Conservation (phyloP, 2,888 invertebrate genomes). For the Ophioninae sp. region DNA sequence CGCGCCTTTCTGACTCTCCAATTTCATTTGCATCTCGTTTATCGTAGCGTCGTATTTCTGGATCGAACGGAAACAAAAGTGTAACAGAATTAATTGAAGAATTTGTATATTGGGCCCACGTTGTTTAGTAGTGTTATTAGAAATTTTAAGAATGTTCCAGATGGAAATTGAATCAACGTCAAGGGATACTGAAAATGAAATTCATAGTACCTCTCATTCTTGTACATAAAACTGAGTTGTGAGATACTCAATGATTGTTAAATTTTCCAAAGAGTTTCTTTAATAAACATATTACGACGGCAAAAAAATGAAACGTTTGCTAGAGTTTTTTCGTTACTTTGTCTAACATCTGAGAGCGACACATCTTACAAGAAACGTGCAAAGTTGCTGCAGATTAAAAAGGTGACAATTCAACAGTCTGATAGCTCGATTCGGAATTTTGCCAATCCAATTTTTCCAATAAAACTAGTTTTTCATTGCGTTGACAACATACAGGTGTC, state of each 20-base stretch:
- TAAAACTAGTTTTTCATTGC: no score
- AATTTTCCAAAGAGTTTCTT: background rate
- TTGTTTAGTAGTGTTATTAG: no score
- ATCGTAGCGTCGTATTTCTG: constrained; percentile 79
- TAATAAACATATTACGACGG: background rate
- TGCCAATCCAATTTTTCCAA: no score
- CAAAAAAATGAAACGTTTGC: background rate
- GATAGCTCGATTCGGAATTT: no score
- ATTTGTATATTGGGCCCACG: no score
- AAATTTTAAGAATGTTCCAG: no score
- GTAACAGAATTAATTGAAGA: background rate
- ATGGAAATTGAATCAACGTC: no score
- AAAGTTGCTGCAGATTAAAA: background rate
- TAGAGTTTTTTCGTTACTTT: background rate
- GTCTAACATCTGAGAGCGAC: background rate
- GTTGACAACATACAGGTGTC: no score
- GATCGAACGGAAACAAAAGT: background rate
- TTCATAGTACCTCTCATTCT: background rate
- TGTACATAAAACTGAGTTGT: background rate
- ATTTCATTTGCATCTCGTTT: constrained; percentile 78
- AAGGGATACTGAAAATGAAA: background rate
- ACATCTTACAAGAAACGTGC: background rate
- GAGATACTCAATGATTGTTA: background rate
- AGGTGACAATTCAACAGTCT: no score
- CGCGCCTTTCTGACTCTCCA: constrained; percentile 74